Evolutionary conservation across 2,888 invertebrate species (phyloP).

Genomic region (Dryomyza anilis): DNA sequence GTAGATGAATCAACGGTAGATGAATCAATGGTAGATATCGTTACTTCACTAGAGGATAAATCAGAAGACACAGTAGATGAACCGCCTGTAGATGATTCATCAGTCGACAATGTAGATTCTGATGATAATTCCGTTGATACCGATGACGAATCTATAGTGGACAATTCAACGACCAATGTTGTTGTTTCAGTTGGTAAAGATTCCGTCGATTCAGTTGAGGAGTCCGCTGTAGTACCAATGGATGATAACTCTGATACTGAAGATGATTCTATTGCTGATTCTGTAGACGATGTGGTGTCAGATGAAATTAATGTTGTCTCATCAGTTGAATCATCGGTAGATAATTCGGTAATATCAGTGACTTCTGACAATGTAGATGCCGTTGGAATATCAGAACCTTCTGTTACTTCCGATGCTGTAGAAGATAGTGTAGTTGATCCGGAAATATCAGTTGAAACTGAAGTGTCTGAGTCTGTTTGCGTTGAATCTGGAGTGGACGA

Average conservation of each 20-base stretch:
- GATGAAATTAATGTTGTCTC: conserved; percentile 29
- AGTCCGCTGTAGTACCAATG: conserved; percentile 35
- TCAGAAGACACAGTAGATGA: conserved; percentile 33
- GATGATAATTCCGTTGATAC: conserved; percentile 23
- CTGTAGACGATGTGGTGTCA: conserved; percentile 35
- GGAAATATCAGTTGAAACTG: conserved; percentile 21
- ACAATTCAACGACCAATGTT: not conserved
- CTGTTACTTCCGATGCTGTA: conserved; percentile 26
- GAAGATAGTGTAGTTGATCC: conserved; percentile 10
- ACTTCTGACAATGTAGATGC: not conserved
- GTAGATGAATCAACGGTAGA: not conserved
- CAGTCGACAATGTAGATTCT: conserved; percentile 27
- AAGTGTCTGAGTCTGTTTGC: conserved; percentile 31
- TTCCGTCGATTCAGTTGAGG: conserved; percentile 26
- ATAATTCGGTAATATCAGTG: conserved; percentile 1
- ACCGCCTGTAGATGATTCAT: conserved; percentile 17
- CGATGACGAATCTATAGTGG: too few relatives aligned
- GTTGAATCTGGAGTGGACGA: conserved; percentile 30
- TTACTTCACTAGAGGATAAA: not conserved
- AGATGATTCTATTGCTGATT: conserved; percentile 36
- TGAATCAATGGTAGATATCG: not conserved
- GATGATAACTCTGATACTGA: conserved; percentile 35
- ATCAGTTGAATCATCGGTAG: conserved; percentile 26
- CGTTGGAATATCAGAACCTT: conserved; percentile 20
- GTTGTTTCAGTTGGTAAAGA: conserved; percentile 3